Evolutionary conservation across 2,888 invertebrate genomes (phyloP).

Genomic region (Lithophane ornitopus): DNA sequence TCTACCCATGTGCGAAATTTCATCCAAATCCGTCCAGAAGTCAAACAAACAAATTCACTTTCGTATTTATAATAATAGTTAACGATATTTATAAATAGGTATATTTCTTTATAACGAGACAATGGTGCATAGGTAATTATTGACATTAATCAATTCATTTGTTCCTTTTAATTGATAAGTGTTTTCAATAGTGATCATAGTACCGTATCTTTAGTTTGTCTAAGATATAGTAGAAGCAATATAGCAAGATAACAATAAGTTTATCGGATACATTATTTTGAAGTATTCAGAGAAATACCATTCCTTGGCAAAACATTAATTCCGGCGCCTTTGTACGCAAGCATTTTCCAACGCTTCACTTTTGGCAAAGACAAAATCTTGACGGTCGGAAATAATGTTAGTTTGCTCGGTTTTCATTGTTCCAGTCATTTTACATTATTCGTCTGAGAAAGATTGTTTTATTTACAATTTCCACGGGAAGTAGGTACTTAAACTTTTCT

Average conservation of each 20-base stretch:
- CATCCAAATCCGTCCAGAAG: no score
- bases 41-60: no score
- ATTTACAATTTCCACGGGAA: slow-evolving; percentile 10
- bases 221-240: slow-evolving; percentile 4
- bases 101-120: not conserved
- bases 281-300: not conserved
- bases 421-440: slow-evolving; percentile 23
- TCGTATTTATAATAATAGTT: no score
- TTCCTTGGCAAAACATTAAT: slow-evolving; percentile 11
- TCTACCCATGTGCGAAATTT: no score
- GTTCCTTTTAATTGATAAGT: slow-evolving; percentile 22
- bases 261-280: not conserved
- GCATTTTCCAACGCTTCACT: slow-evolving; percentile 10
- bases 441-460: slow-evolving; percentile 6
- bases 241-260: slow-evolving; percentile 16
- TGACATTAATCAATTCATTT: slow-evolving; percentile 6
- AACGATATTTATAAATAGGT: no score
- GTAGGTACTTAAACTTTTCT: not conserved
- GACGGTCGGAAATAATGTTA: slow-evolving; percentile 15
- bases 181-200: slow-evolving; percentile 25
- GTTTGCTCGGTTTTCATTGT: slow-evolving; percentile 31
- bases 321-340: not conserved
- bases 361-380: slow-evolving; percentile 26
- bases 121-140: not conserved
- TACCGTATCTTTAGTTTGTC: slow-evolving; percentile 21